Percentiles rank a stretch among this genome's conserved stretches.
These are phyloP conservation scores for Triops cancriformis DNA, from an alignment of 1,140 invertebrate species.

Conservation along the genomic window DNA sequence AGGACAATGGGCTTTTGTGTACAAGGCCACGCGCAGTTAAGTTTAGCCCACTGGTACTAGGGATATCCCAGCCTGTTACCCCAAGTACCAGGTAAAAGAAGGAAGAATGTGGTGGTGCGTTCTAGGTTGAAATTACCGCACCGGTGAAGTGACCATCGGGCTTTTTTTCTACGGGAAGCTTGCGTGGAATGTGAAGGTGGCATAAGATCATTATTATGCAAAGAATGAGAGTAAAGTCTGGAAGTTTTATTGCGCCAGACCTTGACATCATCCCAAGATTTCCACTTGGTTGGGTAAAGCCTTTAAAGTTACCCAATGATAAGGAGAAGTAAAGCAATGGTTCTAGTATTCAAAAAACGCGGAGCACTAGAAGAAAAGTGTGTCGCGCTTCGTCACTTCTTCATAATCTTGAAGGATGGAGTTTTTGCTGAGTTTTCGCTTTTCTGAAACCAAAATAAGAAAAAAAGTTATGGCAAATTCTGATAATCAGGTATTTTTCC, in stretches of 20 bases:
- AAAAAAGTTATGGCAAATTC: too few relatives aligned
- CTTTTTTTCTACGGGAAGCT: not conserved
- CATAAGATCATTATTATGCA: not conserved
- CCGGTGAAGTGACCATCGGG: not conserved
- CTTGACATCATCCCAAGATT: not conserved
- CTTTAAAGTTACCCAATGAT: not conserved
- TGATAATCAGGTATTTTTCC: not conserved
- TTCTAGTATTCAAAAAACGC: too few relatives aligned
- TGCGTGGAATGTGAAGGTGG: not conserved
- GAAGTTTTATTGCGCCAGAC: not conserved
- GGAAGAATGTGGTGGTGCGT: not conserved
- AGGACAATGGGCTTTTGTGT: not conserved
- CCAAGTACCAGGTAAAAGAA: not conserved
- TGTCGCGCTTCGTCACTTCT: too few relatives aligned
- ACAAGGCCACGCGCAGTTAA: not conserved
- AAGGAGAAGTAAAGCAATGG: too few relatives aligned
- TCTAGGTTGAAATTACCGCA: not conserved
- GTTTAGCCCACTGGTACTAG: not conserved
- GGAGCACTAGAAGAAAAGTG: too few relatives aligned
- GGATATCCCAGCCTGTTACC: not conserved
- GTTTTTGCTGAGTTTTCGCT: not conserved
- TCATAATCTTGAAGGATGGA: not conserved
- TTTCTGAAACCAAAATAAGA: not conserved
- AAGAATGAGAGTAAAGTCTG: constrained; percentile 1
- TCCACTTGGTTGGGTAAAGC: not conserved